Evolutionary conservation across 2,113 vertebrate genomes (phyloP).

Genomic region (Ailurus styani): DNA sequence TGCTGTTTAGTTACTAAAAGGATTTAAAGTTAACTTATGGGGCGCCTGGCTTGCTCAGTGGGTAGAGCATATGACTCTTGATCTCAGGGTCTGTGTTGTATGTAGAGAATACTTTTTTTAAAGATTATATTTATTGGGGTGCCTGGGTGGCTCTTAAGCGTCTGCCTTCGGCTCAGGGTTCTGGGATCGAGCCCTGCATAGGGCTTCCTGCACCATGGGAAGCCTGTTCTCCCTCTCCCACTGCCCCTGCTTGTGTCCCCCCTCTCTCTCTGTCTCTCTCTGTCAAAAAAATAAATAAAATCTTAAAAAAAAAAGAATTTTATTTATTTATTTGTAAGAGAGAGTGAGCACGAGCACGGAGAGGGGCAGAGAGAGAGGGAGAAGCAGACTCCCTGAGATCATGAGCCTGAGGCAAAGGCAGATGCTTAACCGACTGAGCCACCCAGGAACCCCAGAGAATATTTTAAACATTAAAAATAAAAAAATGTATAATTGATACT

Average conservation of each 20-base stretch:
- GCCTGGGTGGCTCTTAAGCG: no score
- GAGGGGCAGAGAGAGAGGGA: not conserved
- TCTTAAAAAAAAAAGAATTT: no score
- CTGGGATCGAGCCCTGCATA: no score
- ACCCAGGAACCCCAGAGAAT: not conserved
- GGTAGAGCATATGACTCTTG: not conserved
- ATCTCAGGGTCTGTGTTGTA: not conserved
- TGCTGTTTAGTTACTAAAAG: not conserved
- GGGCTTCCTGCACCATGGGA: no score
- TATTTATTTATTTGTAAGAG: no score
- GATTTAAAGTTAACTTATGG: not conserved
- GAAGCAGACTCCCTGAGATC: not conserved
- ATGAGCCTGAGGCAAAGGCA: not conserved
- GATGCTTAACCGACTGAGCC: not conserved
- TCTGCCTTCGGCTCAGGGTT: no score
- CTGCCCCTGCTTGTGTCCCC: no score
- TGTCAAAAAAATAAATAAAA: no score
- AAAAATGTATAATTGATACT: constrained; percentile 9
- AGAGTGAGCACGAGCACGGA: not conserved
- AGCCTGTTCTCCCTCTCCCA: no score
- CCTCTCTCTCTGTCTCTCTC: no score
- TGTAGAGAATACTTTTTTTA: not conserved
- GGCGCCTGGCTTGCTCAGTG: not conserved
- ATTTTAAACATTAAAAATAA: not conserved
- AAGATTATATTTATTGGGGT: no score